phyloP scores from a whole-genome alignment of 2,888 invertebrate genomes.

The Drosophila neutralis region DNA sequence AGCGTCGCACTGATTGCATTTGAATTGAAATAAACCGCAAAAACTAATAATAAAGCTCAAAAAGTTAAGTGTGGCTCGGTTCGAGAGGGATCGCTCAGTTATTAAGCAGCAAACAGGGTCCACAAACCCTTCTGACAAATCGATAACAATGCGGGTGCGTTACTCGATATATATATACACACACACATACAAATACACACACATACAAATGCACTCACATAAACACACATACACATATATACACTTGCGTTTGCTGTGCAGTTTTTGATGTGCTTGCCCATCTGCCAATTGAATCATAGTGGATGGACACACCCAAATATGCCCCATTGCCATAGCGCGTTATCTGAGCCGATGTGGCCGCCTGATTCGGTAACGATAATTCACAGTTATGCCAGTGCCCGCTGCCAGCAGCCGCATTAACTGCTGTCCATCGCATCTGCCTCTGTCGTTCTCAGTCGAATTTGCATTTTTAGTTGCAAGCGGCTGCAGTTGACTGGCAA shows the following conservation, averaged over 20 bases:
- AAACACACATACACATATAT: not conserved
- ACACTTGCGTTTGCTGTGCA: conserved; percentile 44
- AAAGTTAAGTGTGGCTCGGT: conserved; percentile 50
- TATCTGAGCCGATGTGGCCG: conserved; percentile 60
- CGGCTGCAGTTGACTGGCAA: conserved; percentile 50
- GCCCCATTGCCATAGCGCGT: conserved; percentile 28
- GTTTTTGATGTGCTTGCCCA: conserved; percentile 48
- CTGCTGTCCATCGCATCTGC: conserved; percentile 34
- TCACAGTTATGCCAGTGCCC: conserved; percentile 47
- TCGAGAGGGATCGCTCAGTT: conserved; percentile 8
- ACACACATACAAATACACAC: not conserved
- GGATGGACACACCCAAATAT: conserved; percentile 38
- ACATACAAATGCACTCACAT: not conserved
- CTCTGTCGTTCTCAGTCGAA: conserved; percentile 29
- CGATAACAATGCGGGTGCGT: conserved; percentile 64
- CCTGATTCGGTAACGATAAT: conserved; percentile 71
- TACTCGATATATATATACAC: conserved; percentile 32
- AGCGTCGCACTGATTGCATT: conserved; percentile 71
- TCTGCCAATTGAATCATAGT: conserved; percentile 60
- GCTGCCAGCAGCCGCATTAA: conserved; percentile 23
- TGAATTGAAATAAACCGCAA: conserved; percentile 77
- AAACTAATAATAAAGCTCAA: conserved; percentile 77
- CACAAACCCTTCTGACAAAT: conserved; percentile 27
- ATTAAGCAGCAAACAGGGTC: conserved; percentile 16
- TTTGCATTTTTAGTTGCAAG: conserved; percentile 44